Percentiles rank a stretch among this genome's conserved stretches.
These are phyloP conservation scores for Halisarca cf. caerulea DNA, from an alignment of 37 sponge, comb jelly and placozoan species.

Conservation along the genomic window DNA sequence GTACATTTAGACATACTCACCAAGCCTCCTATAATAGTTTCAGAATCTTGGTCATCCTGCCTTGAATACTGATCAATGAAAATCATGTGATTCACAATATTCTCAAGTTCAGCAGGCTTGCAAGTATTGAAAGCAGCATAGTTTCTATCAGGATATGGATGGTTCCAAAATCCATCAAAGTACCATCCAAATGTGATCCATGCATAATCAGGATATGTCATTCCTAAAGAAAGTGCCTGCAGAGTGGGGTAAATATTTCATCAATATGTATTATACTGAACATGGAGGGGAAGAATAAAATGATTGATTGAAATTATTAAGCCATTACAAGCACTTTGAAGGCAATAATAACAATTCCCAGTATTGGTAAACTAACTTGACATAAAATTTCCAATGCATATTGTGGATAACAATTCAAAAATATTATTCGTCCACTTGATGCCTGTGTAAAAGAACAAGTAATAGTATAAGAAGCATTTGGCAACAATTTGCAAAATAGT, in stretches of 20 bases:
- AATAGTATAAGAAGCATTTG: too few relatives aligned
- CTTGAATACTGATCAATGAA: slow-evolving; percentile 3
- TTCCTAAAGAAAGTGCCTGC: background rate
- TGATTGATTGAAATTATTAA: too few relatives aligned
- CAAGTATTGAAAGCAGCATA: background rate
- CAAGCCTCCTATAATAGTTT: background rate
- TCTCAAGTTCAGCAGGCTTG: background rate
- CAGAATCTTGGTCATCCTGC: background rate
- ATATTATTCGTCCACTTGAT: background rate
- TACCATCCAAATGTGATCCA: slow-evolving; percentile 7
- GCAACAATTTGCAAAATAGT: too few relatives aligned
- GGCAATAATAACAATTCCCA: too few relatives aligned
- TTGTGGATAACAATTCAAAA: background rate
- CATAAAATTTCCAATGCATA: slow-evolving; percentile 2
- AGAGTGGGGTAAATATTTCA: background rate
- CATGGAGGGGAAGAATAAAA: too few relatives aligned
- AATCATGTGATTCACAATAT: background rate
- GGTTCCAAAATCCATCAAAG: background rate
- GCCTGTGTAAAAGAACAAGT: background rate
- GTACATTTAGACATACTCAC: background rate
- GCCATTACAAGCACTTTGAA: too few relatives aligned
- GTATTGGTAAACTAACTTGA: background rate
- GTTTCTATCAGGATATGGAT: background rate
- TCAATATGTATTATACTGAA: background rate
- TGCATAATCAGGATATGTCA: background rate